A percentile compares a stretch with the other conserved stretches of the same genome.
Evolutionary conservation across 2,113 vertebrate species (phyloP).

Genomic region (Vimba vimba): DNA sequence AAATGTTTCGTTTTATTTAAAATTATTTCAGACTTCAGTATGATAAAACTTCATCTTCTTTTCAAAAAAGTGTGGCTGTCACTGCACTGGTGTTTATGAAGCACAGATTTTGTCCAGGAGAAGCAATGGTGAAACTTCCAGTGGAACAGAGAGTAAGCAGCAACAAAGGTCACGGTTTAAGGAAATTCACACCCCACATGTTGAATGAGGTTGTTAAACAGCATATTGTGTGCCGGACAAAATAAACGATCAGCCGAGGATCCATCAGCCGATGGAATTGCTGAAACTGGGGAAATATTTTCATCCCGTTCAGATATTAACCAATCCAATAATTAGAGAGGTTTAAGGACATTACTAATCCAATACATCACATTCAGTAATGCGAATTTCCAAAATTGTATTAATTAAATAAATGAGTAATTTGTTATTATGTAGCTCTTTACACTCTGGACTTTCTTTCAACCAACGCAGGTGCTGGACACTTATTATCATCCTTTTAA

Average conservation of each 20-base stretch:
- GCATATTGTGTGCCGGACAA: neutral
- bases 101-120: neutral
- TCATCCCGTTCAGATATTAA: neutral
- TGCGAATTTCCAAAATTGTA: neutral
- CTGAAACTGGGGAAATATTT: neutral
- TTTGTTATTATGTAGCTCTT: too few relatives aligned
- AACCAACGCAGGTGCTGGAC: too few relatives aligned
- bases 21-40: slow-evolving; percentile 61
- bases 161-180: slow-evolving; percentile 3
- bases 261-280: neutral
- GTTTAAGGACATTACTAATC: neutral
- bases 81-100: neutral
- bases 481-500: too few relatives aligned
- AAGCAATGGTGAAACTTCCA: neutral
- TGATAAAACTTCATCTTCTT: slow-evolving; percentile 70
- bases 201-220: neutral
- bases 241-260: neutral
- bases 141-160: neutral
- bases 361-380: neutral
- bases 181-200: neutral
- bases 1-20: slow-evolving; percentile 57
- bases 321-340: neutral
- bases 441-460: too few relatives aligned
- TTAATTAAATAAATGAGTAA: neutral
- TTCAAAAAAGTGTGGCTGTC: slow-evolving; percentile 57